Percentiles rank a stretch among this genome's conserved stretches.
Conservation (phyloP, 1,140 invertebrate species). For the Diorhabda sublineata region DNA sequence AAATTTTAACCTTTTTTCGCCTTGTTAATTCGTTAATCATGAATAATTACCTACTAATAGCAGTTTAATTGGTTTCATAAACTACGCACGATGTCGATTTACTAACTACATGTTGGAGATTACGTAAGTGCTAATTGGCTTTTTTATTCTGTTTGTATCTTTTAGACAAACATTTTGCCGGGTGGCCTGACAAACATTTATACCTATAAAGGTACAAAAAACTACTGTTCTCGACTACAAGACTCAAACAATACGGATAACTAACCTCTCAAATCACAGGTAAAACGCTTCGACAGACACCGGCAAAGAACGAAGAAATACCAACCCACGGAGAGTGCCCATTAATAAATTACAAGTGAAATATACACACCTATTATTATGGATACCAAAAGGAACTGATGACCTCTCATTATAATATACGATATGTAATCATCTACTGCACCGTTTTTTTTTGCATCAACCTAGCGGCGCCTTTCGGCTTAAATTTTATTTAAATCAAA, state of each 20-base stretch:
- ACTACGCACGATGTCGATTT: too few relatives aligned
- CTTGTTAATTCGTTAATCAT: too few relatives aligned
- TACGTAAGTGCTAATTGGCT: too few relatives aligned
- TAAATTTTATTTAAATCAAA: too few relatives aligned
- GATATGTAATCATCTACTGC: not conserved
- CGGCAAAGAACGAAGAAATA: conserved; percentile 2
- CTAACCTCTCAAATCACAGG: not conserved
- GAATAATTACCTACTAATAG: too few relatives aligned
- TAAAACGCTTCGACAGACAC: not conserved
- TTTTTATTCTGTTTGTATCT: too few relatives aligned
- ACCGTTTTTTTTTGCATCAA: not conserved
- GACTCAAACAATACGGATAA: not conserved
- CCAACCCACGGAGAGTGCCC: not conserved
- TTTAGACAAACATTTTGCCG: too few relatives aligned
- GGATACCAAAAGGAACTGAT: conserved; percentile 2
- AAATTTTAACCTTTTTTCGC: too few relatives aligned
- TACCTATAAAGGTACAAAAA: not conserved
- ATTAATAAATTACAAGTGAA: conserved; percentile 3
- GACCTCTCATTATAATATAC: not conserved
- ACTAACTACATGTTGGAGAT: too few relatives aligned
- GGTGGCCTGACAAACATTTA: not conserved
- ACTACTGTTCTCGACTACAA: not conserved
- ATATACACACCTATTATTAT: conserved; percentile 2
- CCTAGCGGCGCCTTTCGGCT: not conserved
- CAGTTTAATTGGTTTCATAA: too few relatives aligned